These are phyloP conservation scores for Eupristina koningsbergeri DNA, from an alignment of 1,140 invertebrate genomes.

Conservation along the genomic window DNA sequence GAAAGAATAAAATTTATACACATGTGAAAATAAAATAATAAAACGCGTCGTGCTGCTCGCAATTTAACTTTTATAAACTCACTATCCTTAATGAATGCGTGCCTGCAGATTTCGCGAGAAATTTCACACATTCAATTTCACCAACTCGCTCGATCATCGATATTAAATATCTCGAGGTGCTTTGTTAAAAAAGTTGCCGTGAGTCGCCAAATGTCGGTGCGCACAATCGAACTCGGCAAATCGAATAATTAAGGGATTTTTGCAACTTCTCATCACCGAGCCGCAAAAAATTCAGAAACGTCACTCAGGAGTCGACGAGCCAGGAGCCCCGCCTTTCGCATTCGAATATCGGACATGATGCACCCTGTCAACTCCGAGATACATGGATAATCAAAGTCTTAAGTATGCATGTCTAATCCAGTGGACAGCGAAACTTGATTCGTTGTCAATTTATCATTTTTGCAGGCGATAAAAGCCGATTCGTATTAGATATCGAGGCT, in stretches of 20 bases:
- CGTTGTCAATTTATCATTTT: background rate
- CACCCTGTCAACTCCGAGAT: no score
- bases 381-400: conserved; percentile 12
- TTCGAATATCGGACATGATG: background rate
- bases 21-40: background rate
- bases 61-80: conserved; percentile 30
- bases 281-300: background rate
- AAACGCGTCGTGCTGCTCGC: background rate
- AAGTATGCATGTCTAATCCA: background rate
- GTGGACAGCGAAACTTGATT: background rate
- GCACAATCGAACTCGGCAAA: background rate
- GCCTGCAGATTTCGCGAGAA: background rate
- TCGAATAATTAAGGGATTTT: conserved; percentile 31
- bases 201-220: background rate
- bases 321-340: no score
- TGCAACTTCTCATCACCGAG: background rate
- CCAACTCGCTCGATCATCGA: conserved; percentile 36
- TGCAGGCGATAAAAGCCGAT: conserved; percentile 17
- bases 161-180: background rate
- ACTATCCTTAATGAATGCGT: conserved; percentile 3
- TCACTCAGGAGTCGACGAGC: background rate
- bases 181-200: background rate
- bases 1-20: background rate
- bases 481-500: background rate
- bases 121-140: background rate